Conservation (phyloP, 2,797 vertebrate species). For the Hyperoplus immaculatus region DNA sequence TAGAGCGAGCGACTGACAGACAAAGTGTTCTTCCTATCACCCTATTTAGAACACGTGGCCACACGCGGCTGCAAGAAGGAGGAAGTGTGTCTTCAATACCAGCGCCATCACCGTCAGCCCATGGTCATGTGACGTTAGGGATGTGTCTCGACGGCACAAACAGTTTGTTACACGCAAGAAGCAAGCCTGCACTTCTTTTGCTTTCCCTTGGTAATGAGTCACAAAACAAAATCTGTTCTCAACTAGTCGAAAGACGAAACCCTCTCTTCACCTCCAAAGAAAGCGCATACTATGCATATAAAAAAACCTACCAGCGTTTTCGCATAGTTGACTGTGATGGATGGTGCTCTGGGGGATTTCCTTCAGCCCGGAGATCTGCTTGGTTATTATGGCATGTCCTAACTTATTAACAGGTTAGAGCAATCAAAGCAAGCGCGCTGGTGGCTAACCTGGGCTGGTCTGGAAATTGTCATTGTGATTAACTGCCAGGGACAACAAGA, state of each 20-base stretch:
- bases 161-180: slow-evolving; percentile 50
- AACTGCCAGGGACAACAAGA: slow-evolving; percentile 51
- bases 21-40: slow-evolving; percentile 33
- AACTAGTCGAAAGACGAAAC: slow-evolving; percentile 15
- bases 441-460: slow-evolving; percentile 47
- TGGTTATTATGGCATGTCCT: slow-evolving; percentile 43
- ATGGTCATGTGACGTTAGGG: slow-evolving; percentile 59
- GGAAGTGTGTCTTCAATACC: slow-evolving; percentile 51
- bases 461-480: slow-evolving; percentile 57
- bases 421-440: slow-evolving; percentile 36
- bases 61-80: slow-evolving; percentile 47
- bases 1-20: slow-evolving; percentile 17
- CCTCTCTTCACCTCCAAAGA: slow-evolving; percentile 22
- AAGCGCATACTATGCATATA: slow-evolving; percentile 21
- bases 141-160: slow-evolving; percentile 46
- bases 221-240: slow-evolving; percentile 44
- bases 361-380: slow-evolving; percentile 31
- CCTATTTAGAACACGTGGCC: slow-evolving; percentile 49
- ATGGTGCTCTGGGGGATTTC: slow-evolving; percentile 36
- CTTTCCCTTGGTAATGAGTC: slow-evolving; percentile 58
- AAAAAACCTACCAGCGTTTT: slow-evolving; percentile 43
- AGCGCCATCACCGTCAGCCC: slow-evolving; percentile 41
- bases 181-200: slow-evolving; percentile 36
- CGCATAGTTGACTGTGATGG: slow-evolving; percentile 23
- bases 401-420: slow-evolving; percentile 48